Percentiles rank a stretch among this genome's conserved stretches.
Evolutionary conservation across 2,888 invertebrate genomes (phyloP).

Genomic region (Drosophila tripunctata): DNA sequence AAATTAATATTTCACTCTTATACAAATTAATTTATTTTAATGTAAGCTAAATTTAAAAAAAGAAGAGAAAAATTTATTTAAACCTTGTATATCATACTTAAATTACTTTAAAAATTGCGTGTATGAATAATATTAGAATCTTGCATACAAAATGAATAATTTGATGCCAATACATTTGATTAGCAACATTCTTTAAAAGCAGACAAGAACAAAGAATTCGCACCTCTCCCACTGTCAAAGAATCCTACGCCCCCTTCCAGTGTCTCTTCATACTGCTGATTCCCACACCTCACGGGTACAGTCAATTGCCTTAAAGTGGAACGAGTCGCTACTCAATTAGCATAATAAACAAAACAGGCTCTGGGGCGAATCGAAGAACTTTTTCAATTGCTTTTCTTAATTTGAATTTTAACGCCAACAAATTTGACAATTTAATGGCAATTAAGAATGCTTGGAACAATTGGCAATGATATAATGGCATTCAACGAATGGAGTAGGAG

Average conservation of each 20-base stretch:
- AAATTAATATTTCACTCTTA: too few relatives aligned
- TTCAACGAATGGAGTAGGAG: background rate
- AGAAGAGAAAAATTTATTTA: too few relatives aligned
- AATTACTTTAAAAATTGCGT: too few relatives aligned
- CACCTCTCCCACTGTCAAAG: background rate
- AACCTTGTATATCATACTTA: too few relatives aligned
- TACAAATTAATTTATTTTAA: too few relatives aligned
- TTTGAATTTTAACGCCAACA: slow-evolving; percentile 57
- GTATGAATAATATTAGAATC: too few relatives aligned
- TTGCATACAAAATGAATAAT: too few relatives aligned
- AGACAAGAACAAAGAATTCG: background rate
- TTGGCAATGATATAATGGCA: slow-evolving; percentile 8
- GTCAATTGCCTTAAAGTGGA: background rate
- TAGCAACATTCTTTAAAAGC: too few relatives aligned
- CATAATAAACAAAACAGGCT: slow-evolving; percentile 48
- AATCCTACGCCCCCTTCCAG: background rate
- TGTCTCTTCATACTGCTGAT: background rate
- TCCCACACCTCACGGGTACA: background rate
- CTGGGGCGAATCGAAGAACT: slow-evolving; percentile 31
- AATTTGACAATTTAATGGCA: slow-evolving; percentile 56
- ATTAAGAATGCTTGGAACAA: slow-evolving; percentile 46
- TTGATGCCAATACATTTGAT: too few relatives aligned
- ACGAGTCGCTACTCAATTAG: slow-evolving; percentile 40
- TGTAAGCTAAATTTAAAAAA: too few relatives aligned
- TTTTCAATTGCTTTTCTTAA: slow-evolving; percentile 54